Evolutionary conservation across 2,113 vertebrate genomes (phyloP).

Genomic region (Hypomesus transpacificus): DNA sequence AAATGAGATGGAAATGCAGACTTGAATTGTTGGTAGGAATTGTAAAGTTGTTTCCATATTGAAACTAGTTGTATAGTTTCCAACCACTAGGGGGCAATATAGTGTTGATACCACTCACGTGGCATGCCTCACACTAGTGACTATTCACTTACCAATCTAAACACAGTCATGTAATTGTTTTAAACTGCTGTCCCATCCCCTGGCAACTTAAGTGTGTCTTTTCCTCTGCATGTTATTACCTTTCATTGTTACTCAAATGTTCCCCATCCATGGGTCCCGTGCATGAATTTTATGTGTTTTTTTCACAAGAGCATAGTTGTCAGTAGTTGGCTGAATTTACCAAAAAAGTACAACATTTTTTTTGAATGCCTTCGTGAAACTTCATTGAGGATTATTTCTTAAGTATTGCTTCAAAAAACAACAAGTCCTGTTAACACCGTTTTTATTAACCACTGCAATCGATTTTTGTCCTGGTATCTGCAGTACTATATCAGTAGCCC

Average conservation of each 20-base stretch:
- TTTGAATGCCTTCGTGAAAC: too few species aligned
- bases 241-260: too few species aligned
- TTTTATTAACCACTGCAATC: not conserved
- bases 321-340: too few species aligned
- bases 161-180: not conserved
- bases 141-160: not conserved
- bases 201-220: too few species aligned
- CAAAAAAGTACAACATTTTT: too few species aligned
- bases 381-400: too few species aligned
- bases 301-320: too few species aligned
- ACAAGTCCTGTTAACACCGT: not conserved
- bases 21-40: slow-evolving; percentile 5
- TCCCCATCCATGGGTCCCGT: too few species aligned
- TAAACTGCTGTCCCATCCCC: not conserved
- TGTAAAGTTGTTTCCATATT: not conserved
- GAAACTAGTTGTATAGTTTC: slow-evolving; percentile 23
- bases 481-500: slow-evolving; percentile 20
- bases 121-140: not conserved
- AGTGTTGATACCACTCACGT: not conserved
- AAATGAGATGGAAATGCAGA: not conserved
- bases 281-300: too few species aligned
- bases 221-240: too few species aligned
- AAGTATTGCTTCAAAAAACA: too few species aligned
- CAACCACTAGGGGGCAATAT: slow-evolving; percentile 8
- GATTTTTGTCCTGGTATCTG: slow-evolving; percentile 4